A percentile compares a stretch with the other conserved stretches of the same genome.
Evolutionary conservation across 30 jellyfish, hydroid and myxozoan species (phyloP).

Genomic region (Aurelia sp.): DNA sequence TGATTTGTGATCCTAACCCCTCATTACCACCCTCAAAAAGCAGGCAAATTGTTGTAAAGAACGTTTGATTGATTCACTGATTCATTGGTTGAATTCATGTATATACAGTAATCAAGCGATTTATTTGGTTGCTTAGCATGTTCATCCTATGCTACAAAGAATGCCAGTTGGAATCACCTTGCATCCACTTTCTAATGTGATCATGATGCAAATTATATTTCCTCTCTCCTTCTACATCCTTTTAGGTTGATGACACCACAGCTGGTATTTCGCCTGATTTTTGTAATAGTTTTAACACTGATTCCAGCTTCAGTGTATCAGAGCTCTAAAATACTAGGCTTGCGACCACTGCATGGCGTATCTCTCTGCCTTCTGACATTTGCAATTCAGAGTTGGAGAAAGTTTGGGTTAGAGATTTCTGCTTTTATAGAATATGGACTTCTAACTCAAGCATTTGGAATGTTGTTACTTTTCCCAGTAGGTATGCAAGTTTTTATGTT

Average conservation of each 20-base stretch:
- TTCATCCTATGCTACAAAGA: too few relatives aligned
- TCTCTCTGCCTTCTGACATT: slow-evolving; percentile 60
- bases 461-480: slow-evolving; percentile 81
- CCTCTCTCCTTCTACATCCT: not conserved
- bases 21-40: too few relatives aligned
- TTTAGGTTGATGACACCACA: slow-evolving; percentile 74
- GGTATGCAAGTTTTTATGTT: slow-evolving; percentile 67
- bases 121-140: too few relatives aligned
- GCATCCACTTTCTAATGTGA: too few relatives aligned
- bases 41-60: too few relatives aligned
- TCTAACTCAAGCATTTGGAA: slow-evolving; percentile 87
- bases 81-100: too few relatives aligned
- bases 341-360: slow-evolving; percentile 69
- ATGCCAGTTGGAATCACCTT: too few relatives aligned
- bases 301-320: slow-evolving; percentile 79
- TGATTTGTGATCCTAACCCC: too few relatives aligned
- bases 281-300: slow-evolving; percentile 60
- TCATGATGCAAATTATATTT: too few relatives aligned
- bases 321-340: slow-evolving; percentile 66
- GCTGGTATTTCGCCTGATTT: slow-evolving; percentile 77
- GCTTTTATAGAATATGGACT: slow-evolving; percentile 81
- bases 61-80: too few relatives aligned
- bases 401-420: slow-evolving; percentile 84
- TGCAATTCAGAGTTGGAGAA: slow-evolving; percentile 79
- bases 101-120: too few relatives aligned